Evolutionary conservation across 2,888 invertebrate genomes (phyloP).

Genomic region (Blastobasis adustella): DNA sequence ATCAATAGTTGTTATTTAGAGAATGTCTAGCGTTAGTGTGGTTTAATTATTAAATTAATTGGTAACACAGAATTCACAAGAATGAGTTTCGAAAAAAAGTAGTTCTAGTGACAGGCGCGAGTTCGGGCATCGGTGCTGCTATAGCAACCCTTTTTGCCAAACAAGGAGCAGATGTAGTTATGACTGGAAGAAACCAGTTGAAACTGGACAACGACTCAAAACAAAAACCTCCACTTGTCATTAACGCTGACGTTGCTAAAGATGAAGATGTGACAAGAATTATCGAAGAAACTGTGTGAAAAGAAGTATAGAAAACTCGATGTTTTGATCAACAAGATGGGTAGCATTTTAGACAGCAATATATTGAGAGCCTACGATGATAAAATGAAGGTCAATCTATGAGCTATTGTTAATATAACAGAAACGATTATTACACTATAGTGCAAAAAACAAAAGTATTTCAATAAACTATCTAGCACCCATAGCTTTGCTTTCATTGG

Average conservation of each 20-base stretch:
- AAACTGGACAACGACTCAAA: conserved; percentile 74
- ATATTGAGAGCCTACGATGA: conserved; percentile 25
- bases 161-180: conserved; percentile 73
- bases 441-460: too few relatives aligned
- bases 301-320: conserved; percentile 29
- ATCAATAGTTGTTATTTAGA: background rate
- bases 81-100: conserved; percentile 50
- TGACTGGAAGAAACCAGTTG: conserved; percentile 77
- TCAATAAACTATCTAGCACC: too few relatives aligned
- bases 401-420: conserved; percentile 18
- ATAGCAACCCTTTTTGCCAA: conserved; percentile 76
- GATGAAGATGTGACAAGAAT: conserved; percentile 25
- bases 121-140: conserved; percentile 81
- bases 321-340: conserved; percentile 27
- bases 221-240: conserved; percentile 15
- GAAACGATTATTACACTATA: too few relatives aligned
- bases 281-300: conserved; percentile 25
- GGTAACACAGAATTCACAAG: background rate
- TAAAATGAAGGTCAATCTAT: conserved; percentile 29
- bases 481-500: too few relatives aligned
- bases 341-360: conserved; percentile 16
- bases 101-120: conserved; percentile 73
- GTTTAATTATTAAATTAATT: too few relatives aligned
- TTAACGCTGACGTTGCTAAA: conserved; percentile 31
- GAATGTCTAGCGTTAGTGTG: too few relatives aligned